Percentiles rank a stretch among this genome's conserved stretches.
phyloP scores from a whole-genome alignment of 2,797 vertebrate genomes.

The Spinibarbus caldwelli region DNA sequence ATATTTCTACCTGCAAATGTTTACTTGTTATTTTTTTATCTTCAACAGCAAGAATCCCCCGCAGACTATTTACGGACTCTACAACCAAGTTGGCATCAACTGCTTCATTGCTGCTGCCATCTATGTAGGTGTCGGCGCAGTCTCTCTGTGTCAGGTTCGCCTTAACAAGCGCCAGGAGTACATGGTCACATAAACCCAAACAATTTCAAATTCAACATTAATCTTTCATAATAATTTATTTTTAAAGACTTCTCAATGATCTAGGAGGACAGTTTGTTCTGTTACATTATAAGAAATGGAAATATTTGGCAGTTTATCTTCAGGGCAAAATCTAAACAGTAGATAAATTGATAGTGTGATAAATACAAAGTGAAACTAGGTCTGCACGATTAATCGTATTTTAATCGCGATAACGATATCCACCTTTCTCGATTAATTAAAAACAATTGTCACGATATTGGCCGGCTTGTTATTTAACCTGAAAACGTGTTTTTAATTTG shows the following conservation, averaged over 20 bases:
- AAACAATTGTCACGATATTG: no score
- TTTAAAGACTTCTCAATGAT: slow-evolving; percentile 8
- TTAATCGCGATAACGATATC: no score
- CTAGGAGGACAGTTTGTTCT: slow-evolving; percentile 4
- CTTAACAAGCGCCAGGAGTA: slow-evolving; percentile 93
- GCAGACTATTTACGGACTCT: slow-evolving; percentile 81
- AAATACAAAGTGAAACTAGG: background rate
- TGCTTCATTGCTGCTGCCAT: slow-evolving; percentile 90
- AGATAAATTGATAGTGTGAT: background rate
- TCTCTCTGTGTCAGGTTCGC: slow-evolving; percentile 90
- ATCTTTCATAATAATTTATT: slow-evolving; percentile 41
- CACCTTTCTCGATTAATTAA: no score
- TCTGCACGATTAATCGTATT: no score
- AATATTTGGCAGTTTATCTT: slow-evolving; percentile 11
- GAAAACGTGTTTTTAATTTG: no score
- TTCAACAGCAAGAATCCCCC: slow-evolving; percentile 78
- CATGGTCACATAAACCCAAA: slow-evolving; percentile 84
- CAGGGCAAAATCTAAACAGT: background rate
- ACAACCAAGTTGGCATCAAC: slow-evolving; percentile 92
- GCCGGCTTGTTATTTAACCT: no score
- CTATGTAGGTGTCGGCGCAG: slow-evolving; percentile 85
- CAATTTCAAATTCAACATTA: background rate
- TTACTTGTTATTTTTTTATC: background rate
- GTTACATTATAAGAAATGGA: slow-evolving; percentile 18
- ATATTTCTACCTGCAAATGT: background rate